Conservation (phyloP, 2,888 invertebrate species). For the Ashinkailepas kermadecensis region DNA sequence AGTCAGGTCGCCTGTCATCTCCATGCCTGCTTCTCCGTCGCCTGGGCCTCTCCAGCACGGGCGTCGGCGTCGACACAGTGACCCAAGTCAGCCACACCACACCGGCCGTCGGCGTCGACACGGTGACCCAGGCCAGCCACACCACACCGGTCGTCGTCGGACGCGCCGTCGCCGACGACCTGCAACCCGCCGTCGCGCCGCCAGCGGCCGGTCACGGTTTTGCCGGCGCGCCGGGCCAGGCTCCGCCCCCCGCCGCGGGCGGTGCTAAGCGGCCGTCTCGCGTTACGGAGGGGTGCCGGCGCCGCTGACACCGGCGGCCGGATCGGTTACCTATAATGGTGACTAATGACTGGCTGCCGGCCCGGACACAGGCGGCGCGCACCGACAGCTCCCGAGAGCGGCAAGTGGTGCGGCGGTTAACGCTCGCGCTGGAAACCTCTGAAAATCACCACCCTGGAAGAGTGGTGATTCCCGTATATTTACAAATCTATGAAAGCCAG, state of each 20-base stretch:
- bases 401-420: too few relatives aligned
- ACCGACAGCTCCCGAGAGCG: too few relatives aligned
- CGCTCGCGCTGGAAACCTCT: too few relatives aligned
- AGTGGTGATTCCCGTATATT: too few relatives aligned
- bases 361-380: too few relatives aligned
- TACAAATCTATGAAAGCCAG: too few relatives aligned
- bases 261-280: not conserved
- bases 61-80: not conserved
- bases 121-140: not conserved
- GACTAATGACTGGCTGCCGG: not conserved
- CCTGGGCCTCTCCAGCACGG: not conserved
- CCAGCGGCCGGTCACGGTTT: too few relatives aligned
- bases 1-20: not conserved
- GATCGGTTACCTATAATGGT: not conserved
- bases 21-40: not conserved
- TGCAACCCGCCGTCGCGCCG: too few relatives aligned
- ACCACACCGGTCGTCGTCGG: not conserved
- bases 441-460: too few relatives aligned
- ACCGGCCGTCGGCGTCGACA: not conserved
- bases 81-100: not conserved
- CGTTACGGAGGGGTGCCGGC: not conserved
- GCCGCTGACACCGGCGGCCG: not conserved
- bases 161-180: too few relatives aligned
- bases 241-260: not conserved
- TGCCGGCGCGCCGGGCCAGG: not conserved